A percentile compares a stretch with the other conserved stretches of the same genome.
Evolutionary conservation across 2,888 invertebrate genomes (phyloP).

Genomic region (Drosophila picticornis): DNA sequence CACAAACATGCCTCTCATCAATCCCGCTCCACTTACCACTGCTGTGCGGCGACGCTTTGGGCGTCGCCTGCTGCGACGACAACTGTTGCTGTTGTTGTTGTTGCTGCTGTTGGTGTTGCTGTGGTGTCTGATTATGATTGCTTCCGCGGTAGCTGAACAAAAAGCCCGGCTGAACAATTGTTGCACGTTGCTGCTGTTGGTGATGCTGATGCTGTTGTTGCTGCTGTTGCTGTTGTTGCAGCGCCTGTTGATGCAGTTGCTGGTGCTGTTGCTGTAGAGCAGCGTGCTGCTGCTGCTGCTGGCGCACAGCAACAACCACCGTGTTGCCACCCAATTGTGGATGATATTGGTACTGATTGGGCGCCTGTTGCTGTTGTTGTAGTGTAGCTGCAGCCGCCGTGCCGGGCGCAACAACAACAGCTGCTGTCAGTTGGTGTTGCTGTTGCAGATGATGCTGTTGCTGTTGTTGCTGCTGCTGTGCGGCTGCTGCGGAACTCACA

Average conservation of each 20-base stretch:
- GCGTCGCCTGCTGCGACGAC: slow-evolving; percentile 34
- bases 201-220: slow-evolving; percentile 38
- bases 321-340: slow-evolving; percentile 72
- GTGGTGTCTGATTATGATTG: slow-evolving; percentile 61
- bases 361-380: slow-evolving; percentile 58
- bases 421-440: slow-evolving; percentile 64
- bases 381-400: slow-evolving; percentile 56
- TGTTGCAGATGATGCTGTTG: slow-evolving; percentile 65
- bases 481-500: slow-evolving; percentile 84
- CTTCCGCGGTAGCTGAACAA: slow-evolving; percentile 81
- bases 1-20: slow-evolving; percentile 13
- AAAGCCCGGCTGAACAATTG: slow-evolving; percentile 81
- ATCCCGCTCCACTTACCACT: slow-evolving; percentile 70
- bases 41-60: slow-evolving; percentile 70
- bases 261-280: slow-evolving; percentile 85
- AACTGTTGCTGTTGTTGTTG: slow-evolving; percentile 39
- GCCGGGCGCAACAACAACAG: slow-evolving; percentile 62
- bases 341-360: slow-evolving; percentile 70
- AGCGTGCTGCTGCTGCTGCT: slow-evolving; percentile 69
- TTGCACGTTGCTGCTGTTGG: slow-evolving; percentile 71
- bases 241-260: slow-evolving; percentile 82
- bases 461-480: slow-evolving; percentile 76
- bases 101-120: slow-evolving; percentile 41
- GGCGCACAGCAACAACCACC: slow-evolving; percentile 73
- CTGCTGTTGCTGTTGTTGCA: slow-evolving; percentile 57